Percentiles rank a stretch among this genome's conserved stretches.
These are phyloP conservation scores for Gadopsis marmoratus DNA, from an alignment of 2,797 vertebrate genomes.

Conservation along the genomic window DNA sequence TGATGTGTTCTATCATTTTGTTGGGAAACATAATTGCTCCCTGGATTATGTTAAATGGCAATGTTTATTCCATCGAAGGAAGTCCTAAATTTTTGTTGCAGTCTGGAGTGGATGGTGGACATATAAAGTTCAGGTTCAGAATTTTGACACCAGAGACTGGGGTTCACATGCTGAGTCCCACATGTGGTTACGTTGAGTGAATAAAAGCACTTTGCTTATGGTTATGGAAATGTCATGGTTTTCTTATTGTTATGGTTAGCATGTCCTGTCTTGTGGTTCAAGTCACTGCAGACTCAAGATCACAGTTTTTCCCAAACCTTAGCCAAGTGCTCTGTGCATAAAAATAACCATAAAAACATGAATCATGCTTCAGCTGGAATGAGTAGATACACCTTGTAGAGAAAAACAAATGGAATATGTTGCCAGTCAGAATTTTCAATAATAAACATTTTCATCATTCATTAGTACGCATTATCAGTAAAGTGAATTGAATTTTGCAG, in stretches of 20 bases:
- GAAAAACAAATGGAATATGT: not conserved
- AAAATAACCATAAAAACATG: not conserved
- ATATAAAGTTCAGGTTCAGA: not conserved
- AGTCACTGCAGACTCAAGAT: not conserved
- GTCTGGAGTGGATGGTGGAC: not conserved
- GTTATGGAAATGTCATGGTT: not conserved
- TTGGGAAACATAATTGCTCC: not conserved
- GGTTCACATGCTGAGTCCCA: not conserved
- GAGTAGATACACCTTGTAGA: not conserved
- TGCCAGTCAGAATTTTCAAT: not conserved
- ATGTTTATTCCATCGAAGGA: not conserved
- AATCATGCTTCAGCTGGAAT: not conserved
- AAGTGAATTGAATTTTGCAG: not conserved
- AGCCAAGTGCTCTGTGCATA: not conserved
- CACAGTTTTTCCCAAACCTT: not conserved
- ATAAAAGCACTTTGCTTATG: not conserved
- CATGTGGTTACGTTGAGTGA: not conserved
- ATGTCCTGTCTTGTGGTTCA: not conserved
- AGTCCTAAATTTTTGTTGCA: not conserved
- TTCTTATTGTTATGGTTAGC: not conserved
- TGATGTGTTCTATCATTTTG: not conserved
- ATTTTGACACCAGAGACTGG: not conserved
- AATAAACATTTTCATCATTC: not conserved
- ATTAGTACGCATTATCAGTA: not conserved
- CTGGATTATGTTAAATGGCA: not conserved